Evolutionary conservation across 2,113 vertebrate species (phyloP).

Genomic region (Tamias sibiricus): DNA sequence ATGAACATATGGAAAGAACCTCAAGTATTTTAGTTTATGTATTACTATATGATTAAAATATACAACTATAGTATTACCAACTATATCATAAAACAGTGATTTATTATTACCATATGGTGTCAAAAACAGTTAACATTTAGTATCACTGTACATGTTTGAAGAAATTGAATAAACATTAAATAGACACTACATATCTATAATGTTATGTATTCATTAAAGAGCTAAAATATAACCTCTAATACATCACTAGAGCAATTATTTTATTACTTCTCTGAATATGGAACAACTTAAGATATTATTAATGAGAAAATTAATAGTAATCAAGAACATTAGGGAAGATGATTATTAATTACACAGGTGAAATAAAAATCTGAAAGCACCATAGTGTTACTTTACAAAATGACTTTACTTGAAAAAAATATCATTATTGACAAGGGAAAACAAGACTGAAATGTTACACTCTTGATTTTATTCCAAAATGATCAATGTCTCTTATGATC

Average conservation of each 20-base stretch:
- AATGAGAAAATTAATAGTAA: constrained; percentile 73
- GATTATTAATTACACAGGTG: constrained; percentile 62
- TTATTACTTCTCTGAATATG: constrained; percentile 61
- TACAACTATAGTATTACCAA: background rate
- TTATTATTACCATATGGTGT: background rate
- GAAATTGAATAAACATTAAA: background rate
- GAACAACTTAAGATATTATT: constrained; percentile 60
- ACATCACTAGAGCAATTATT: background rate
- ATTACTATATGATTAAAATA: background rate
- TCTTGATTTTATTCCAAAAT: constrained; percentile 47
- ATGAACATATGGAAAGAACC: background rate
- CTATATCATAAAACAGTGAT: background rate
- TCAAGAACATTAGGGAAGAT: constrained; percentile 59
- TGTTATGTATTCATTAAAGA: background rate
- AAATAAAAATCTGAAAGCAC: constrained; percentile 67
- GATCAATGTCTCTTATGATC: background rate
- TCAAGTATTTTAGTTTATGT: background rate
- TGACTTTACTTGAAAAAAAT: constrained; percentile 64
- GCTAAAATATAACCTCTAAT: background rate
- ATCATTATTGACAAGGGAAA: background rate
- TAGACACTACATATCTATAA: background rate
- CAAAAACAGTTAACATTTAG: background rate
- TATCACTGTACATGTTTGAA: background rate
- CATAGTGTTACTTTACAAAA: constrained; percentile 44
- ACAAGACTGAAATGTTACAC: constrained; percentile 22